A percentile compares a stretch with the other conserved stretches of the same genome.
phyloP scores from a whole-genome alignment of 2,888 invertebrate genomes.

The Adelognathus sp. region DNA sequence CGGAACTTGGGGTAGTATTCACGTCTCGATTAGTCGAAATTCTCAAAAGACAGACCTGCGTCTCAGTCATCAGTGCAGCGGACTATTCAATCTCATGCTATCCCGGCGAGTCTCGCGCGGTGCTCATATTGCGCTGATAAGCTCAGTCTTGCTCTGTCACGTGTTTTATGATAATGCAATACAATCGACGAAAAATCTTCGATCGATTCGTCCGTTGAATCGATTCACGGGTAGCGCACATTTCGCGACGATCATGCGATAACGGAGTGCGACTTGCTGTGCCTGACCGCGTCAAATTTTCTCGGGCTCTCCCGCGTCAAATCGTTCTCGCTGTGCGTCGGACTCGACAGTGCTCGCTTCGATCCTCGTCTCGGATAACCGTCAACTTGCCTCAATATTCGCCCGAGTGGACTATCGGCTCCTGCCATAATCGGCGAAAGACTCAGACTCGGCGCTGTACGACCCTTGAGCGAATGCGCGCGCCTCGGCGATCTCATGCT shows the following conservation, averaged over 20 bases:
- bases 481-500: constrained; percentile 70
- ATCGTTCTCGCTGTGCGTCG: constrained; percentile 58
- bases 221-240: background rate
- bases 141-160: background rate
- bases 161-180: background rate
- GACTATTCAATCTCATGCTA: too few species aligned
- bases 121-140: too few species aligned
- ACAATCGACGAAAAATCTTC: background rate
- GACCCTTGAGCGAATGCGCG: constrained; percentile 65
- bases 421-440: constrained; percentile 70
- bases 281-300: constrained; percentile 50
- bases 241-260: constrained; percentile 30
- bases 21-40: background rate
- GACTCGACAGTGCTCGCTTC: constrained; percentile 60
- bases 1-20: background rate
- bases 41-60: background rate
- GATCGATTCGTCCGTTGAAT: constrained; percentile 10
- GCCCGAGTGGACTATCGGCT: constrained; percentile 65
- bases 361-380: constrained; percentile 62
- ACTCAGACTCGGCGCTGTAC: constrained; percentile 61
- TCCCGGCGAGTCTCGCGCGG: too few species aligned
- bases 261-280: constrained; percentile 60
- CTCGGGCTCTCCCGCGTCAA: constrained; percentile 61
- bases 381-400: constrained; percentile 70
- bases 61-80: too few species aligned